Conservation (phyloP, 1,140 invertebrate genomes). For the Aricia agestis region DNA sequence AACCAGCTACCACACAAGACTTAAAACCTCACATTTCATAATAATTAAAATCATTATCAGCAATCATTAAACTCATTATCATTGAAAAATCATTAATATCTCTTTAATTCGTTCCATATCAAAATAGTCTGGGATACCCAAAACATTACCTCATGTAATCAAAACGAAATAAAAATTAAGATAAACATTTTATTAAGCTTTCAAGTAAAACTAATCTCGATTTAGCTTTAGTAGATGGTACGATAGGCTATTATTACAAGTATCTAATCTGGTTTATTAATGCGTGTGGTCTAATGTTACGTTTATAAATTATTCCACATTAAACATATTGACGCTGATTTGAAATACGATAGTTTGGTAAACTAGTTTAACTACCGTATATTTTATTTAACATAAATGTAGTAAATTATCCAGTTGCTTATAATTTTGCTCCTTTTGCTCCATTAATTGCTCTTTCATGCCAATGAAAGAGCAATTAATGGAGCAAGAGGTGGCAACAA, state of each 20-base stretch:
- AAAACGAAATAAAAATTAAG: neutral
- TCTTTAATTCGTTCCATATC: neutral
- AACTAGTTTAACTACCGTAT: neutral
- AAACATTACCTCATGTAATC: constrained; percentile 1
- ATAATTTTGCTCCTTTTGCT: too few relatives aligned
- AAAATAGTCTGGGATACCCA: neutral
- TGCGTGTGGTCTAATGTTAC: constrained; percentile 3
- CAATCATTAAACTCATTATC: neutral
- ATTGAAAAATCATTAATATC: neutral
- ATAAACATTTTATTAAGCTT: constrained; percentile 13
- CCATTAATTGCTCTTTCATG: too few relatives aligned
- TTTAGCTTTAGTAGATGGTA: neutral
- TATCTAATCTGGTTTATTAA: neutral
- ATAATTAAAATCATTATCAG: neutral
- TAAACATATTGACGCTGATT: neutral
- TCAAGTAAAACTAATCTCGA: constrained; percentile 2
- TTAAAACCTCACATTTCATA: neutral
- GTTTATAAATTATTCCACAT: neutral
- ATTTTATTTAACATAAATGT: neutral
- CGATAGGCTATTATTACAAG: neutral
- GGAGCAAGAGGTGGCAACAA: too few relatives aligned
- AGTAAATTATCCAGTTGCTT: neutral
- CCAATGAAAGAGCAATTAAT: too few relatives aligned
- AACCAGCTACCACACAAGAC: neutral
- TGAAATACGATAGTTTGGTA: neutral